phyloP scores from a whole-genome alignment of 2,113 vertebrate species.

The Petromus typicus region DNA sequence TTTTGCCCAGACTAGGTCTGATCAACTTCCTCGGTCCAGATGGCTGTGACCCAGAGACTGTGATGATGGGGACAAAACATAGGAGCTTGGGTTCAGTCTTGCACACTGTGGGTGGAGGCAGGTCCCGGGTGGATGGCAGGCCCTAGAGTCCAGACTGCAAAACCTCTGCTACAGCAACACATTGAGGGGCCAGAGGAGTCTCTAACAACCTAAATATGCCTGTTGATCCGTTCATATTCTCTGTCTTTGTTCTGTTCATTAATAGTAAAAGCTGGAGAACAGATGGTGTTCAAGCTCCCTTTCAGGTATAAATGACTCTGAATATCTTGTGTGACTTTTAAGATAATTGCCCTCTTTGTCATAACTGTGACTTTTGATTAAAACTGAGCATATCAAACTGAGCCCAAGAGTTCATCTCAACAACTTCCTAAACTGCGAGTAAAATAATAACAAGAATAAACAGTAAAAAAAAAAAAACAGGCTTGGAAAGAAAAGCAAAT shows the following conservation, averaged over 20 bases:
- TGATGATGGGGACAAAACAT: not conserved
- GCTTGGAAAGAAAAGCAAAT: not conserved
- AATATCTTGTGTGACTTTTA: not conserved
- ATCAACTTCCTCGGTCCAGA: not conserved
- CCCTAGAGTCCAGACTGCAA: not conserved
- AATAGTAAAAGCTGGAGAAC: slow-evolving; percentile 39
- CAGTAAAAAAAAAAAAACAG: too few relatives aligned
- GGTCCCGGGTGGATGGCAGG: not conserved
- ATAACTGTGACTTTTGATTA: slow-evolving; percentile 5
- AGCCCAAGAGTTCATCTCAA: slow-evolving; percentile 9
- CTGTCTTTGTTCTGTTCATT: not conserved
- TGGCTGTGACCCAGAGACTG: not conserved
- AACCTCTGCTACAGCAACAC: not conserved
- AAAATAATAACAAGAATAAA: not conserved
- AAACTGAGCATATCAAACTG: not conserved
- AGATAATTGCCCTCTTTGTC: not conserved
- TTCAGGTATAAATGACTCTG: not conserved
- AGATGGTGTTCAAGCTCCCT: not conserved
- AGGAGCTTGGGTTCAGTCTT: not conserved
- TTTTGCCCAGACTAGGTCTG: not conserved
- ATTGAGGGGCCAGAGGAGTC: not conserved
- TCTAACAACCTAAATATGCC: not conserved
- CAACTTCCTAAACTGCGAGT: not conserved
- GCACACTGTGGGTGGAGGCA: not conserved
- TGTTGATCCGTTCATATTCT: not conserved